Evolutionary conservation across 2,797 vertebrate genomes (phyloP), one percentile per base, ranked within the genome.

Genomic region (Rhinophrynus dorsalis): DNA sequence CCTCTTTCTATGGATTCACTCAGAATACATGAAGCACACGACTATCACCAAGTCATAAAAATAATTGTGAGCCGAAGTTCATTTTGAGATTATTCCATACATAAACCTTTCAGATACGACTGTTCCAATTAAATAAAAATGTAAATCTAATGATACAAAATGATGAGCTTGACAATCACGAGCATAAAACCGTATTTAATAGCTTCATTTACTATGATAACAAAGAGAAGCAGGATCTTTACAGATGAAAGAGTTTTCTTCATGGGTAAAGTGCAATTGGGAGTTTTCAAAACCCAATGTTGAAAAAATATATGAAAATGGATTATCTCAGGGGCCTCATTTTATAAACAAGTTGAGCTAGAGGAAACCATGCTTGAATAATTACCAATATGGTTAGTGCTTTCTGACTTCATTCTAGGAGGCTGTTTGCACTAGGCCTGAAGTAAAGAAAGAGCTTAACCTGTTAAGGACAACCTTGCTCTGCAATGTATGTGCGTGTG

Each of bases 241-340:
- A 87, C 78, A 89, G 84, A 85, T 86, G 78, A 89, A 88, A 85
- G 85, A 64, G 75, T 79, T 54, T 77, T 79, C 78, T 82, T 80
- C 75, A 81, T 77, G 76, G 67, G 65, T 79, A 65, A 29, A 35
- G 55, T 80, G 75, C 80, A 82, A 78, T 65, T 79, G 85, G 80
- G 82, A 85, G 80, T 86, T 87, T 62, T 66, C 54, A 67, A 78
- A 86, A 83, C 18, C 83, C 78, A 82, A 67, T 85, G 84, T 79
- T 85, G 87, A 89, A 85, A 85, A 84, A 84, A 85, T 87, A 88
- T 78, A 85, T 83, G 83, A 84, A 86, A 86, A 90, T 82, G 75
- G 82, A 82, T 81, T 73, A 74, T 87, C 87, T 86, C 85, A 48
- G 50, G 85, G 79, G 85, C 52, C 78, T 78, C 81, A 76, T 85